Evolutionary conservation across 2,113 vertebrate genomes (phyloP), one percentile per base, ranked within the genome.

Genomic region (Megaceryle maxima): DNA sequence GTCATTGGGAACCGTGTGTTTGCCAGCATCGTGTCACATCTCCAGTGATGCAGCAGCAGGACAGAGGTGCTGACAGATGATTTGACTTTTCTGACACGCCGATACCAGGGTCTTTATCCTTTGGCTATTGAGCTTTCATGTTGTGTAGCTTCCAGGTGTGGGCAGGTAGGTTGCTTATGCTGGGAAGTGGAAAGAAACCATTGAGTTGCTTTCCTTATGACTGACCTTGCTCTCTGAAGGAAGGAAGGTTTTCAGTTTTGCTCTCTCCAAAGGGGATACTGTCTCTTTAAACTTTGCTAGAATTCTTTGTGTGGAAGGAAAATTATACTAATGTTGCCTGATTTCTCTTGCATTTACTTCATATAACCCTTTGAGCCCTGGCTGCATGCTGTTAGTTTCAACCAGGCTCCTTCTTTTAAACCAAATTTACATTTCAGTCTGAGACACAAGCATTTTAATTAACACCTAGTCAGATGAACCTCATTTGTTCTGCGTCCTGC

Each of bases 361-460:
- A 7, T 91, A 87, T 97, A 98, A 99, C 98, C 98, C 98, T 99
- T 99, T 99, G 98, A 98, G 98, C 92, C 90, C 98, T 98, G 98
- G 97, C 98, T 98, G 95, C 96, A 90, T 94, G 97, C 96, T 88
- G 82, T 97, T 90, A 13, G 48, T 96, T 97, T 97, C 80, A 90
- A 88, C 62, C 72, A 93, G 82, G 94, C 96, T 96, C 96, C 95
- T 97, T 69, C 90, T 96, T 86, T 67, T 35, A 35, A 73, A 66
- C 82, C 84, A 94, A 96, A 96, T 97, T 96, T 74, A 68, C 6
- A 1, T 94, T 93, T 66, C 67, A 59, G 50, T 92, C 84, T 19
- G 7, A 84, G 79, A 44, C 13, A 6, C 78, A 90, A 90, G 51
- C 55, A 12, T 81, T 95, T 89, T 87, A 63, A 39, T 57, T 66